Base-by-base conservation (phyloP, 2,888 invertebrate species). In the Diogma glabrata region DNA sequence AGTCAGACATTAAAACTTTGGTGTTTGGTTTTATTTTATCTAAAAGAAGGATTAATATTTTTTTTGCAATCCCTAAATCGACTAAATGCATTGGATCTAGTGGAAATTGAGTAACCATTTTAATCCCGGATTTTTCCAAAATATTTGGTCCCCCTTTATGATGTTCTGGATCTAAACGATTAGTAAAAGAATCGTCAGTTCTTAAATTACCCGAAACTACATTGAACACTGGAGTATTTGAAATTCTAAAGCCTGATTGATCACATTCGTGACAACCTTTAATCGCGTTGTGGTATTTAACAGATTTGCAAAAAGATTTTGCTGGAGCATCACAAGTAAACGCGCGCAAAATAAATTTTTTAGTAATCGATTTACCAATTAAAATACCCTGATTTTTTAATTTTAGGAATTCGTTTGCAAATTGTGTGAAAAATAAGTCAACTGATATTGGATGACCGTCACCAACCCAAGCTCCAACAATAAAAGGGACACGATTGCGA, bases 241-340 rank as follows among this genome's bases (percentile, higher is more conserved):
- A n/a, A 10, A 19, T 14, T 22, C 28, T 10, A 28, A 28, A 28
- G n/a, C 28, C 28, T 12, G 28, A 28, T 28, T 28, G 28, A 28
- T 4, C 45, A n/a, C 45, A 45, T 17, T 45, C 45, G 19, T 45
- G 45, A 20, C 45, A 45, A 4, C 45, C 45, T 20, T 45, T 45
- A 10, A 17, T 45, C 3, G 22, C 8, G 22, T 22, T 45, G 19
- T 45, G 20, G 22, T 22, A 9, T 10, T 10, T 20, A 10, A 45
- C 20, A 10, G 45, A 45, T 22, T 45, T 45, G n/a, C 20, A 45
- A 45, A 45, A 45, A 12, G 45, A 45, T 45, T 45, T 45, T 45
- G 20, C 45, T 12, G 23, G 45, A 4, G 45, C 45, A 20, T 22
- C 45, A 14, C 23, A 45, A 45, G 7, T 45, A 45, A 45, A 22